Conservation (phyloP, 2,888 invertebrate genomes). For the Isoperla grammatica region DNA sequence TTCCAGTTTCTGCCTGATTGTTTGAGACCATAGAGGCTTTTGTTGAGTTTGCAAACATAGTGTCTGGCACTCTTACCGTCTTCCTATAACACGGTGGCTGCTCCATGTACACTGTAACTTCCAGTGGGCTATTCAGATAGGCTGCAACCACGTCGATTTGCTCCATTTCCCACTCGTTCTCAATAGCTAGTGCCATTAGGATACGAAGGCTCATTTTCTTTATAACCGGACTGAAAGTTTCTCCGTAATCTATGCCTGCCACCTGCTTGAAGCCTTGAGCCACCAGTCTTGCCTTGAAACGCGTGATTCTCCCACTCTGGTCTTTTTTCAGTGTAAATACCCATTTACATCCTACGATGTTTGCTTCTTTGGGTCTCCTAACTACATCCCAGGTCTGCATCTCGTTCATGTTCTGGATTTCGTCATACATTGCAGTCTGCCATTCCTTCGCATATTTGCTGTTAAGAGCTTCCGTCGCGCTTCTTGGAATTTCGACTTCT, state of each 20-base stretch:
- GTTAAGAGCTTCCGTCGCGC: too few relatives aligned
- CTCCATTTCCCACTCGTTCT: conserved; percentile 10
- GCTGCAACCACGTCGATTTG: conserved; percentile 22
- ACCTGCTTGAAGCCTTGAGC: conserved; percentile 23
- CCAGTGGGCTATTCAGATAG: conserved; percentile 17
- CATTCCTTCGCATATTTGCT: too few relatives aligned
- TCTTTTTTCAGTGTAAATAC: conserved; percentile 3
- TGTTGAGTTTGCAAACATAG: too few relatives aligned
- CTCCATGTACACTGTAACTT: not conserved
- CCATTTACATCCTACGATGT: conserved; percentile 14
- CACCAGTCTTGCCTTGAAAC: conserved; percentile 19
- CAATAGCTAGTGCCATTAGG: conserved; percentile 30
- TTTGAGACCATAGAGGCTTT: too few relatives aligned
- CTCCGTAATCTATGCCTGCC: conserved; percentile 15
- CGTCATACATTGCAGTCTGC: too few relatives aligned
- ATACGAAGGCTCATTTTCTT: conserved; percentile 8
- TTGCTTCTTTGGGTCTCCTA: not conserved
- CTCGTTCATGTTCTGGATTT: too few relatives aligned
- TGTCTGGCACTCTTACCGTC: too few relatives aligned
- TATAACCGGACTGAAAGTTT: conserved; percentile 21
- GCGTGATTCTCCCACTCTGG: not conserved
- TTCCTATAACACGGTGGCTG: too few relatives aligned
- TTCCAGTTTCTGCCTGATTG: too few relatives aligned
- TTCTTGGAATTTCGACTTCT: too few relatives aligned
- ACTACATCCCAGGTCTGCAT: not conserved